Conservation (phyloP, 2,797 vertebrate species). For the Silurus lanzhouensis region DNA sequence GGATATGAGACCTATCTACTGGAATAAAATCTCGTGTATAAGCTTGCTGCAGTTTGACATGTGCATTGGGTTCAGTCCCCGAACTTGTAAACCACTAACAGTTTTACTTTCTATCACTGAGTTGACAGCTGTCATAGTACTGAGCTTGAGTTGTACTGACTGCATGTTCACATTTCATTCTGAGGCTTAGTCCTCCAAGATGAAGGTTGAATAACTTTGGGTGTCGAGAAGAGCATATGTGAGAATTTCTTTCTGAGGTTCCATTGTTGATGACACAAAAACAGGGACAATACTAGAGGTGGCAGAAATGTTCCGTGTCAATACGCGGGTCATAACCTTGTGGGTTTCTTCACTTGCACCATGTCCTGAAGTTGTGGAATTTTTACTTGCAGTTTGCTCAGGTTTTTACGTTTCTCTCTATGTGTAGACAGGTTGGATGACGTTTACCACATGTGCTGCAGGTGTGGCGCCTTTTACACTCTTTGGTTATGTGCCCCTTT, state of each 20-base stretch:
- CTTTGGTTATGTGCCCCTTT: conserved; percentile 35
- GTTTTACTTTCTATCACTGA: not conserved
- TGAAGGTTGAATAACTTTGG: not conserved
- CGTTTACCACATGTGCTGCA: conserved; percentile 15
- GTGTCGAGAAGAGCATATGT: not conserved
- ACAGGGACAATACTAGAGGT: conserved; percentile 24
- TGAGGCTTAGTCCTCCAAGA: not conserved
- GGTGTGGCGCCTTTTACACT: conserved; percentile 48
- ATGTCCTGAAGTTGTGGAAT: too few species aligned
- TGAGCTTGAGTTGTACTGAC: not conserved
- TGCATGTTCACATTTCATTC: not conserved
- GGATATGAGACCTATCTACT: conserved; percentile 34
- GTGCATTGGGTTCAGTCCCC: not conserved
- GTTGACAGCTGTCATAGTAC: not conserved
- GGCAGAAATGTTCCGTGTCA: not conserved
- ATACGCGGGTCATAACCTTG: conserved; percentile 16
- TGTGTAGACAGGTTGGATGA: conserved; percentile 37
- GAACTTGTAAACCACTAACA: not conserved
- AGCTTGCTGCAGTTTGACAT: not conserved
- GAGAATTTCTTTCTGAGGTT: not conserved
- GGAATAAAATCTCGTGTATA: not conserved
- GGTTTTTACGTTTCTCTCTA: too few species aligned
- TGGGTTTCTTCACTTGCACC: not conserved
- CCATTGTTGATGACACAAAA: conserved; percentile 37
- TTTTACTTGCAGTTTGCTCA: too few species aligned